Percentiles rank a stretch among this genome's conserved stretches.
phyloP scores from a whole-genome alignment of 30 jellyfish, hydroid and myxozoan species.

The Catostylus mosaicus region DNA sequence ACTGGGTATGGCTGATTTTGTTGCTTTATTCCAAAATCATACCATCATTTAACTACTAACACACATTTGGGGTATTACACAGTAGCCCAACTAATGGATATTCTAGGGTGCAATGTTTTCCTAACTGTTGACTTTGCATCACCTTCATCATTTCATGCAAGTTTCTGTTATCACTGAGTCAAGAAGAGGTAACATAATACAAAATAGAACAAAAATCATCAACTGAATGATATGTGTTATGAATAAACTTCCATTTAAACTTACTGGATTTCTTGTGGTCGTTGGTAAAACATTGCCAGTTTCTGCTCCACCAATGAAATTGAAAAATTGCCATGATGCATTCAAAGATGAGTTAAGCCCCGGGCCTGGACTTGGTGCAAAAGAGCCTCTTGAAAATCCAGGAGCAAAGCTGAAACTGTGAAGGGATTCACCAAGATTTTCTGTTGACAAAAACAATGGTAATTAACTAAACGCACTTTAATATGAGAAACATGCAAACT shows the following conservation, averaged over 20 bases:
- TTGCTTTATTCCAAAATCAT: too few relatives aligned
- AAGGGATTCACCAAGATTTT: conserved; percentile 64
- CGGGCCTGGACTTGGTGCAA: conserved; percentile 69
- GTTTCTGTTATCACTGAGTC: too few relatives aligned
- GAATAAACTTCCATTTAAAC: neutral
- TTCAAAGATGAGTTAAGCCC: conserved; percentile 59
- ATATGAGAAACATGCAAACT: neutral
- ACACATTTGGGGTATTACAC: too few relatives aligned
- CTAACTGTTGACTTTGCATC: too few relatives aligned
- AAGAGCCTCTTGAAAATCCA: conserved; percentile 51
- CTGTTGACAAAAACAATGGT: conserved; percentile 17
- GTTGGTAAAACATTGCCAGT: conserved; percentile 51
- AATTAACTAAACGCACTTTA: neutral
- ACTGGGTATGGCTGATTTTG: too few relatives aligned
- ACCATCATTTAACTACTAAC: too few relatives aligned
- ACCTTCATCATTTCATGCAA: too few relatives aligned
- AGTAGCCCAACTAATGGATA: too few relatives aligned
- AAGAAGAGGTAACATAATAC: too few relatives aligned
- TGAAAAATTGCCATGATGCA: conserved; percentile 85
- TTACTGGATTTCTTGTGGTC: conserved; percentile 72
- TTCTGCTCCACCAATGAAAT: conserved; percentile 83
- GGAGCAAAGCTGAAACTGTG: conserved; percentile 84
- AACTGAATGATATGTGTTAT: neutral
- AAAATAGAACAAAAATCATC: neutral
- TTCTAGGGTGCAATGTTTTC: too few relatives aligned